Evolutionary conservation across 2,888 invertebrate genomes (phyloP).

Genomic region (Helobdella robusta): DNA sequence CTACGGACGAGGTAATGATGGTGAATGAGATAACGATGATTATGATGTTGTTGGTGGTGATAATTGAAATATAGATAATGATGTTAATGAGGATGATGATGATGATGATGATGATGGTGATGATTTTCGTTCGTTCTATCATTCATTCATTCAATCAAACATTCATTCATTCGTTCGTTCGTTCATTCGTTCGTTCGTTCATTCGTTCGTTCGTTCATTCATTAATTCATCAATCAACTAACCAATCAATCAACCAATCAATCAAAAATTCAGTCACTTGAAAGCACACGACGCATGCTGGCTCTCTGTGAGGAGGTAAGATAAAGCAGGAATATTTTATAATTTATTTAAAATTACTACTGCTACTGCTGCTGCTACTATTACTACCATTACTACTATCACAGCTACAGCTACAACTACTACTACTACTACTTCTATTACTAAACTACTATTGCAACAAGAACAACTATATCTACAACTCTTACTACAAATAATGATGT

Average conservation of each 20-base stretch:
- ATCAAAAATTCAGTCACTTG: conserved; percentile 43
- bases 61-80: not conserved
- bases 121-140: not conserved
- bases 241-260: not conserved
- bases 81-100: not conserved
- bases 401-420: no score
- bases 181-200: not conserved
- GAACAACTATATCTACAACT: no score
- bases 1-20: conserved; percentile 45
- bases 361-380: not conserved
- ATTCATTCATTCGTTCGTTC: not conserved
- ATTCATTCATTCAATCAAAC: not conserved
- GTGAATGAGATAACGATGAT: conserved; percentile 34
- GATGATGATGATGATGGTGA: not conserved
- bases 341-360: not conserved
- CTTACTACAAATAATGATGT: no score
- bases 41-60: not conserved
- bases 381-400: no score
- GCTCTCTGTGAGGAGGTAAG: conserved; percentile 47
- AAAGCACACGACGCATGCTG: conserved; percentile 48
- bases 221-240: not conserved
- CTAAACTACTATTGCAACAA: no score
- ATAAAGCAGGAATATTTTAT: no score
- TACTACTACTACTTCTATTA: no score
- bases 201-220: not conserved